Evolutionary conservation across 1,140 invertebrate genomes (phyloP), one percentile per base, ranked within the genome.

Genomic region (Diprion similis): DNA sequence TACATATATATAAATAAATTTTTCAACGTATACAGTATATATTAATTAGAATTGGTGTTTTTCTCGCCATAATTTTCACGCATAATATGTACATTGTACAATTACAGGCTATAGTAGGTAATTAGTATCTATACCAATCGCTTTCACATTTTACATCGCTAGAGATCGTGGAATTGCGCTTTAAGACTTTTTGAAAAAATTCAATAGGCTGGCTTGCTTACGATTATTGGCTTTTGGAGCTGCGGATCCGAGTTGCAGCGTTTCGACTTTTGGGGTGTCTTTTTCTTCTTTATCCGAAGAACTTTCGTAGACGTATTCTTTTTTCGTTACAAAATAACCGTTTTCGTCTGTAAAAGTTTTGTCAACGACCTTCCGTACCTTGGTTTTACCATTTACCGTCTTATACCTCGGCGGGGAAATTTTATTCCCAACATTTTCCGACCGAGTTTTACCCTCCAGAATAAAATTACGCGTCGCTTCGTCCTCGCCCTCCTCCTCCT

Each of bases 251-350:
- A 79, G 47, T 48, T 78, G 80, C 70, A 6, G 0, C 19, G 75
- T 79, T 74, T 68, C 68, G 73, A 45, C 76, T 69, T 71, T 73
- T 79, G 79, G 51, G 13, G 46, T 1, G 8, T 13, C 13, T n/a
- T 7, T 13, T 66, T 69, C 46, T 8, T 82, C 84, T 66, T 84
- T 80, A 10, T 85, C 85, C 0, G 83, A 83, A 70, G 80, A 80
- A 74, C 82, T 85, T 76, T 86, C 85, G 51, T 83, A 82, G 46
- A 86, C 78, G 13, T 82, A 79, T 13, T 81, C 80, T 71, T 87
- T 86, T 70, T 83, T 85, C 1, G 85, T 88, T 4, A 87, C 78
- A 59, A 88, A 66, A 69, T 72, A 89, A 9, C 86, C 87, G 76
- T 86, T 84, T 24, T 88, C 82, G 67, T 84, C 87, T 24, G 82